Percentiles rank a stretch among this genome's conserved stretches.
Evolutionary conservation across 2,113 vertebrate genomes (phyloP).

Genomic region (Tonatia bakeri): DNA sequence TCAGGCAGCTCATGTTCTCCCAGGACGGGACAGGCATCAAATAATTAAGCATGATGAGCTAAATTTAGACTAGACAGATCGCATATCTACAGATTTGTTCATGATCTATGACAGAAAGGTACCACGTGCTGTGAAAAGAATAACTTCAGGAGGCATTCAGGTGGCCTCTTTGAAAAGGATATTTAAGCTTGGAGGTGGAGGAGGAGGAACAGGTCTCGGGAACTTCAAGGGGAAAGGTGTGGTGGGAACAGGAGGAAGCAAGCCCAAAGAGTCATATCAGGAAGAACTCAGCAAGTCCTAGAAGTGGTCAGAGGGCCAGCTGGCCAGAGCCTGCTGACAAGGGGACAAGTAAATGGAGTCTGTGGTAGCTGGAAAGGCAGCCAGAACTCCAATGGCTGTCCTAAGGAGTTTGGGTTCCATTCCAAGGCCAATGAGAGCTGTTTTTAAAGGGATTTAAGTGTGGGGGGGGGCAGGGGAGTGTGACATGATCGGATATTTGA

Average conservation of each 20-base stretch:
- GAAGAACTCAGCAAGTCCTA: not conserved
- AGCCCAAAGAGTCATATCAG: not conserved
- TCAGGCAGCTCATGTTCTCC: not conserved
- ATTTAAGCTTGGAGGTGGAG: not conserved
- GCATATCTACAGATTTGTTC: not conserved
- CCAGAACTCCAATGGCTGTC: accelerated
- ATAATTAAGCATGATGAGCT: not conserved
- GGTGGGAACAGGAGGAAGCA: not conserved
- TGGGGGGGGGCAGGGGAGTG: accelerated
- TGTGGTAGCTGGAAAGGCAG: not conserved
- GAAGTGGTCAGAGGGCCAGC: not conserved
- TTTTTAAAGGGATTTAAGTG: not conserved
- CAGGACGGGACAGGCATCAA: not conserved
- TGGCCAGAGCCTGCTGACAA: not conserved
- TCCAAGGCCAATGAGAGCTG: not conserved
- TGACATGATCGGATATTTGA: not conserved
- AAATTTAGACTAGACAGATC: not conserved
- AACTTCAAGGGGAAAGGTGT: not conserved
- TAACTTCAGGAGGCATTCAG: not conserved
- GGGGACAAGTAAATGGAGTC: not conserved
- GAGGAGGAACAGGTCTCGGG: not conserved
- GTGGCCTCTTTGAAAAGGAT: not conserved
- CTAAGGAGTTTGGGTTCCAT: not conserved
- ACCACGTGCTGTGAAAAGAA: not conserved
- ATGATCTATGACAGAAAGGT: not conserved